Evolutionary conservation across 2,113 vertebrate genomes (phyloP), one percentile per base, ranked within the genome.

Genomic region (Probosciger aterrimus): DNA sequence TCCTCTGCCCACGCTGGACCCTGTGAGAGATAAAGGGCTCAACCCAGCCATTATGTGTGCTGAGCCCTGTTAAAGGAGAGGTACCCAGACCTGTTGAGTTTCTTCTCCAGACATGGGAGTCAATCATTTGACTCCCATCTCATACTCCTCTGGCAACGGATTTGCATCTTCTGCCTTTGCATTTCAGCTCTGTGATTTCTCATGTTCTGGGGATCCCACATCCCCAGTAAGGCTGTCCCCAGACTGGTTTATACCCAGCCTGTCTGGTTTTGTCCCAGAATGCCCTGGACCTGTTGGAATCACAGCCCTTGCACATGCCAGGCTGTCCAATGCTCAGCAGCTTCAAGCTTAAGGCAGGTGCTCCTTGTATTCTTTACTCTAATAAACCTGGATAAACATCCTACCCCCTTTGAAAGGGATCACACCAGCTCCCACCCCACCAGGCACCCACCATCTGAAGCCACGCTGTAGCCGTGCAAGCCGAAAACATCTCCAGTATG

Each of bases 161-260:
- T 95, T 96, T 95, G 76, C 92, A 96, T 95, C 79, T 77, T 59
- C 76, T 81, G 62, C 37, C 63, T 97, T 94, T 94, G 75, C 79
- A 70, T 82, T 77, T 83, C 90, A 92, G 75, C 67, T 4, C 6
- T 37, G 86, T 46, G 71, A 80, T 52, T 90, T 81, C 86, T 81
- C 49, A 31, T 46, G 44, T 46, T 59, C 71, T 2, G 6, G 44
- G 64, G 59, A 95, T 96, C 86, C 67, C 73, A 87, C 68, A 70
- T 43, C n/a, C 49, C 44, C 60, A 17, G 30, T 50, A 22, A n/a
- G 19, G 20, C 4, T 89, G 71, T 65, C 71, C 86, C 49, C 53
- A 90, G 95, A 67, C 92, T 81, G 86, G 79, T 97, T 95, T 90
- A 20, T 14, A 70, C 35, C 75, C 90, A 92, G 47, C 25, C 63